phyloP scores from a whole-genome alignment of 2,888 invertebrate species.

The Lamproptera curius region DNA sequence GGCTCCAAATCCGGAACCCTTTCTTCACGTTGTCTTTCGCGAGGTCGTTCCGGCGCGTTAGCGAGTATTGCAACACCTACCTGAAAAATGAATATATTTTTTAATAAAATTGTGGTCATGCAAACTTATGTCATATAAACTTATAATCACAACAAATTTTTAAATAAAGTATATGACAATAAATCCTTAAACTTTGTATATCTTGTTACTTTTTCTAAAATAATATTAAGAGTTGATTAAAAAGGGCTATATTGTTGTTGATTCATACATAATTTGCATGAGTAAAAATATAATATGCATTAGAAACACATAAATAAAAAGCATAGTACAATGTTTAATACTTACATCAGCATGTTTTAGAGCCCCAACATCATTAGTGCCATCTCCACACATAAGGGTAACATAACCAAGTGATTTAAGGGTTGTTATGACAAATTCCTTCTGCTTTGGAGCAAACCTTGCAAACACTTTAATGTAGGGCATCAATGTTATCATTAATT shows the following conservation, averaged over 20 bases:
- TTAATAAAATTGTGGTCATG: too few species aligned
- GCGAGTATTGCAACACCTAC: slow-evolving; percentile 94
- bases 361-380: slow-evolving; percentile 99
- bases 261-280: too few species aligned
- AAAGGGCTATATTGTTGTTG: too few species aligned
- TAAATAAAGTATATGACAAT: too few species aligned
- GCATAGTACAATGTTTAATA: too few species aligned
- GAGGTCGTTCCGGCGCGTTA: slow-evolving; percentile 79
- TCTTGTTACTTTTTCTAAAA: too few species aligned
- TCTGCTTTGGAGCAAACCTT: slow-evolving; percentile 98
- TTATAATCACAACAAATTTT: not conserved
- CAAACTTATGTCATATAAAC: too few species aligned
- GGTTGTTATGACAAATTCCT: slow-evolving; percentile 95
- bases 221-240: too few species aligned
- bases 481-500: slow-evolving; percentile 84
- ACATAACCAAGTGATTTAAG: slow-evolving; percentile 92
- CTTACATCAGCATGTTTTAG: slow-evolving; percentile 98
- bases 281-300: too few species aligned
- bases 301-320: too few species aligned
- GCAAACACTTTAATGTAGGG: slow-evolving; percentile 96
- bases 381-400: slow-evolving; percentile 99
- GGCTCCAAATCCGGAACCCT: slow-evolving; percentile 82
- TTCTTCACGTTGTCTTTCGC: slow-evolving; percentile 75
- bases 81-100: slow-evolving; percentile 32
- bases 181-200: too few species aligned